Conservation (phyloP, 2,888 invertebrate genomes). For the Odontocolon sp. region DNA sequence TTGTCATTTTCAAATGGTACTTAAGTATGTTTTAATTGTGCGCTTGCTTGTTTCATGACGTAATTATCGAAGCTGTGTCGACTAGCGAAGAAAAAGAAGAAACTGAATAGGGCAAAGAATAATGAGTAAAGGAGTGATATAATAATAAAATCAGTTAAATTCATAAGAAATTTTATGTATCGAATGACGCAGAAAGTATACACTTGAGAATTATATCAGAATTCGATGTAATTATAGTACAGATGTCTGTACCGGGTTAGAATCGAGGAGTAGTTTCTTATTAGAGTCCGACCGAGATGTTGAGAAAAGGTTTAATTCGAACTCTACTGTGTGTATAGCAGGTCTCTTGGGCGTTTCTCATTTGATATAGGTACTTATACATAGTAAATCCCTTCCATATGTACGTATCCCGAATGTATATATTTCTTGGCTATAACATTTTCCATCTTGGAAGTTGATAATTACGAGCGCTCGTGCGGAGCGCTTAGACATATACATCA, state of each 20-base stretch:
- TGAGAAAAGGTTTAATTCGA: background rate
- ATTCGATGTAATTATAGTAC: background rate
- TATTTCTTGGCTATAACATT: background rate
- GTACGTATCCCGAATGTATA: background rate
- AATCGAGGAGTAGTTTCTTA: background rate
- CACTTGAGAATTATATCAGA: background rate
- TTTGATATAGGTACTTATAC: background rate
- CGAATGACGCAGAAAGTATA: background rate
- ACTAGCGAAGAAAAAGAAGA: too few species aligned
- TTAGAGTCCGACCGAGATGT: background rate
- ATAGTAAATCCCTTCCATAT: conserved; percentile 9
- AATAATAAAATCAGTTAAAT: background rate
- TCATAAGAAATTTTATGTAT: background rate
- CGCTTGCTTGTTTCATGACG: too few species aligned
- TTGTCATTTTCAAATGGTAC: too few species aligned
- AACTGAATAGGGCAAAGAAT: too few species aligned
- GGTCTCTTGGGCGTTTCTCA: conserved; percentile 7
- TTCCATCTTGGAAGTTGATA: background rate
- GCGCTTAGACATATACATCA: background rate
- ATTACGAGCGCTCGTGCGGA: conserved; percentile 4
- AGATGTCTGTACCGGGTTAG: background rate
- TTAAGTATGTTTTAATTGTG: too few species aligned
- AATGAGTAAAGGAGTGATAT: too few species aligned
- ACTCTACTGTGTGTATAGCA: background rate
- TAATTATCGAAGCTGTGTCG: too few species aligned